Base-by-base conservation (phyloP, 2,888 invertebrate species). In the Acanthosepion lycidas region DNA sequence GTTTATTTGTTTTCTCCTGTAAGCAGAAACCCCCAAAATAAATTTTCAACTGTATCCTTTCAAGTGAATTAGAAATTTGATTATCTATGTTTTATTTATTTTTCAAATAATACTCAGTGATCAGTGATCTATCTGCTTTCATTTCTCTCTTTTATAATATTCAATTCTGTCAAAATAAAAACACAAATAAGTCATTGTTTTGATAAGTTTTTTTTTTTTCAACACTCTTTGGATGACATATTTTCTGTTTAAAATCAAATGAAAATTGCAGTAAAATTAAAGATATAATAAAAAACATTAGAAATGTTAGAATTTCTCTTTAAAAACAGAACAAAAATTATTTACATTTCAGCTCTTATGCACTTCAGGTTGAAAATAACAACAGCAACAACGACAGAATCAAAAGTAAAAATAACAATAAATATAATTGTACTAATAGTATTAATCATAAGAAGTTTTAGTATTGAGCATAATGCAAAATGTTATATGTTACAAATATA, bases 211-310 rank as follows among this genome's bases (percentile, higher is more conserved):
- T 26, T 26, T 26, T 26, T 26, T 92, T 42, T n/a, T 9, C 9
- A 49, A 49, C 26, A 51, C 51, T 92, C 49, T 92, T 92, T 92
- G 92, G 92, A 49, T 92, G 92, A 92, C 49, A 48, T 94, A 94
- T 48, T 55, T 49, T 48, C 49, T 48, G 15, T 12, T 26, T 49
- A 28, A 92, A 42, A 26, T 28, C 51, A 49, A 51, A 51, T 92
- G 49, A 92, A 49, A 49, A 33, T 92, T 92, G 23, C 28, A 28
- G 28, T 15, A 78, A 78, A n/a, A 12, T 78, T 78, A 8, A 78
- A 78, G 26, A 78, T 6, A 78, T n/a, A 55, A 55, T 15, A 55
- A 55, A 55, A 55, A 55, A 55, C 15, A 55, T 55, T 20, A 55
- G 20, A 42, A 42, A 42, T 42, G 42, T 42, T 42, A 42, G 15